Percentiles rank a stretch among this genome's conserved stretches.
phyloP scores from a whole-genome alignment of 2,888 invertebrate species.

The Polymixis flavicincta region DNA sequence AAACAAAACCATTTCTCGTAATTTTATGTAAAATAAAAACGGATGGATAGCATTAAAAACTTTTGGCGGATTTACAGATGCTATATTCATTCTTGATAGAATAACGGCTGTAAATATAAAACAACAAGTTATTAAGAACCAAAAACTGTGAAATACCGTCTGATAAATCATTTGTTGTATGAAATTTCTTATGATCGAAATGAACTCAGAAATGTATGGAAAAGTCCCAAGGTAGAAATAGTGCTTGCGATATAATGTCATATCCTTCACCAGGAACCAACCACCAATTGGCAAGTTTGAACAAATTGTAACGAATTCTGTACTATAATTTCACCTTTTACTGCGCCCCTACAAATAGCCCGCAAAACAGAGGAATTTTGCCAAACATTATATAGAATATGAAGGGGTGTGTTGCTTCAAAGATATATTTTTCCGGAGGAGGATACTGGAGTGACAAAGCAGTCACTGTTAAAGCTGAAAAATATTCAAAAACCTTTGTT shows the following conservation, averaged over 20 bases:
- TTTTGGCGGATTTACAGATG: slow-evolving; percentile 11
- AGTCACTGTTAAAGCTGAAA: slow-evolving; percentile 37
- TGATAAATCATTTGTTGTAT: neutral
- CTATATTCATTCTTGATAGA: slow-evolving; percentile 21
- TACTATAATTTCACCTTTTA: slow-evolving; percentile 51
- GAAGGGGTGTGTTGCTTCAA: slow-evolving; percentile 56
- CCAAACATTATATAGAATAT: slow-evolving; percentile 44
- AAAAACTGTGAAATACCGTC: neutral
- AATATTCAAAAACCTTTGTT: neutral
- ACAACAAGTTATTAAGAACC: neutral
- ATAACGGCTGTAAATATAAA: slow-evolving; percentile 27
- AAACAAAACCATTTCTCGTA: slow-evolving; percentile 17
- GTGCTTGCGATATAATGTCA: slow-evolving; percentile 20
- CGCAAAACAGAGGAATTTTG: slow-evolving; percentile 47
- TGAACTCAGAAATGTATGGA: neutral
- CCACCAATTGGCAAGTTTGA: slow-evolving; percentile 3
- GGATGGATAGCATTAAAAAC: slow-evolving; percentile 33
- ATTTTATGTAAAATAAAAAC: slow-evolving; percentile 32
- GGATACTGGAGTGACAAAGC: slow-evolving; percentile 19
- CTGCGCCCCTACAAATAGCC: slow-evolving; percentile 39
- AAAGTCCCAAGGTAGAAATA: slow-evolving; percentile 7
- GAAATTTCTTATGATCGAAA: neutral
- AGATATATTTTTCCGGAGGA: slow-evolving; percentile 38
- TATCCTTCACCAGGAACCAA: slow-evolving; percentile 34
- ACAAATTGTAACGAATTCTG: neutral